A percentile compares a stretch with the other conserved stretches of the same genome.
These are phyloP conservation scores for Cordylochernes scorpioides DNA, from an alignment of 2,888 invertebrate genomes.

Conservation along the genomic window DNA sequence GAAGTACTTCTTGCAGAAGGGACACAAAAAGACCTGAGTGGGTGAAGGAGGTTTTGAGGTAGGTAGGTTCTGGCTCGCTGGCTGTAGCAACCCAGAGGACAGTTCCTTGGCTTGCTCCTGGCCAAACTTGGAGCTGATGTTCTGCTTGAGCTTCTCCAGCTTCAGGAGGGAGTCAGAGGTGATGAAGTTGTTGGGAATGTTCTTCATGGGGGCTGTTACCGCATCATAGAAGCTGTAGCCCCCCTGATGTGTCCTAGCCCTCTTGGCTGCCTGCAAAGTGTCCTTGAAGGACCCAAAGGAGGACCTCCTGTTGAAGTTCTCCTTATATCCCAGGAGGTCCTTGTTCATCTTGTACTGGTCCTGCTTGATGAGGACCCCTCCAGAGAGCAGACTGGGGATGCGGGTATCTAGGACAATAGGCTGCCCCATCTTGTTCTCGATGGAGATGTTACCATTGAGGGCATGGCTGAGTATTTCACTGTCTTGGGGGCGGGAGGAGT, in stretches of 20 bases:
- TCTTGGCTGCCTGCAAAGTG: too few relatives aligned
- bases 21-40: background rate
- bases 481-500: too few relatives aligned
- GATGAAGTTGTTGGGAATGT: too few relatives aligned
- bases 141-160: background rate
- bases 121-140: background rate
- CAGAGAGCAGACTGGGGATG: background rate
- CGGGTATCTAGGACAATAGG: background rate
- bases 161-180: background rate
- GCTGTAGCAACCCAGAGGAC: background rate
- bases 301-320: background rate
- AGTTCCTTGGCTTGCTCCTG: background rate
- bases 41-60: background rate
- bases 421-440: background rate
- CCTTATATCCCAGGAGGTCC: background rate
- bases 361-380: background rate
- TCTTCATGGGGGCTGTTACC: too few relatives aligned
- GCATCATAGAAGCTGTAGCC: too few relatives aligned
- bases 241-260: too few relatives aligned
- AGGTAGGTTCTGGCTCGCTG: background rate
- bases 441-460: background rate
- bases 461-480: too few relatives aligned
- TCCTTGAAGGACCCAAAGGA: too few relatives aligned
- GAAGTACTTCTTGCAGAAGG: constrained; percentile 1
- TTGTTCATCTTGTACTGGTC: background rate